Conservation (phyloP, 92 coral and sea anemone species). For the Parazoanthus atlanticus region DNA sequence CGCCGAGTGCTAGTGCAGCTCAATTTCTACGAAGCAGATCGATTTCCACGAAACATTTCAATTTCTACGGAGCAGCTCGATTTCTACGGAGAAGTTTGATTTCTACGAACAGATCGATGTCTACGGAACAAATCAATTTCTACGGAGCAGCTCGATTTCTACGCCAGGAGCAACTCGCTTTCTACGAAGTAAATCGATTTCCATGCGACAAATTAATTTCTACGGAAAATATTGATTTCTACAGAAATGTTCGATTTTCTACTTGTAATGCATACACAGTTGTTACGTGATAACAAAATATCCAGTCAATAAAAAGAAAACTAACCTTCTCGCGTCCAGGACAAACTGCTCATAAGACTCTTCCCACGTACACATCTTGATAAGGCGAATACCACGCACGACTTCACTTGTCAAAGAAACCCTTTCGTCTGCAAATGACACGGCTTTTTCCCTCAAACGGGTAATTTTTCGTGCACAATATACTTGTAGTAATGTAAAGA, state of each 20-base stretch:
- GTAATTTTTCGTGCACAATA: neutral
- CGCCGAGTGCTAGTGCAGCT: neutral
- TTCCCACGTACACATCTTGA: slow-evolving; percentile 9
- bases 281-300: neutral
- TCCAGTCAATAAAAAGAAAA: neutral
- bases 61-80: too few species aligned
- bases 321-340: neutral
- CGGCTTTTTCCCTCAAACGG: neutral
- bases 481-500: neutral
- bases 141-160: too few species aligned
- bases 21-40: too few species aligned
- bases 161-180: too few species aligned
- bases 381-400: neutral
- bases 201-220: too few species aligned
- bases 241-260: neutral
- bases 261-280: neutral
- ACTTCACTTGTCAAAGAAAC: slow-evolving; percentile 22
- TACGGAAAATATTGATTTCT: too few species aligned
- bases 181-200: neutral
- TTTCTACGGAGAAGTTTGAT: too few species aligned
- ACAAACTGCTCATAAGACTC: neutral
- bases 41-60: too few species aligned
- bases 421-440: neutral
- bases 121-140: too few species aligned
- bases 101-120: too few species aligned